These are phyloP conservation scores for Aselliscus stoliczkanus DNA, from an alignment of 2,797 vertebrate genomes.

Conservation along the genomic window DNA sequence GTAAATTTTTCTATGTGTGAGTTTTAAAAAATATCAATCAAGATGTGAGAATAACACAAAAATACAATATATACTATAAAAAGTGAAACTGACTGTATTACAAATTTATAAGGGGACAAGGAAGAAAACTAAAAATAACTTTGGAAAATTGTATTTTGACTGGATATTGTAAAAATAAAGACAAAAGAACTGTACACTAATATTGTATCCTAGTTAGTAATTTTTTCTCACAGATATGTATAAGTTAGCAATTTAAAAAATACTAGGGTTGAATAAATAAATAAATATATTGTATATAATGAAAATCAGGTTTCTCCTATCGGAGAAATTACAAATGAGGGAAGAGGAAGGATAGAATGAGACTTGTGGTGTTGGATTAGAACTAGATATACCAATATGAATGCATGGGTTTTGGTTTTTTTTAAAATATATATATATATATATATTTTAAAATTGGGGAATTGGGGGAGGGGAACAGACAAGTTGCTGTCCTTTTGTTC, in stretches of 20 bases:
- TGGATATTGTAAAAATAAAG: background rate
- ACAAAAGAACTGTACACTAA: background rate
- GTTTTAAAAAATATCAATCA: background rate
- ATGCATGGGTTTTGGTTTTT: too few species aligned
- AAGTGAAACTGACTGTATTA: background rate
- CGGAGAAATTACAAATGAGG: background rate
- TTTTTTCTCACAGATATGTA: background rate
- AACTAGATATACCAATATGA: background rate
- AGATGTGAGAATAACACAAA: background rate
- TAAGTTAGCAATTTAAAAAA: background rate
- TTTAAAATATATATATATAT: too few species aligned
- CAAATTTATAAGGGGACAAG: background rate
- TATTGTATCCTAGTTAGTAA: background rate
- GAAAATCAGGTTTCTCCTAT: background rate
- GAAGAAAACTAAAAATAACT: background rate
- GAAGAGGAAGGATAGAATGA: background rate
- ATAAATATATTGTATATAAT: background rate
- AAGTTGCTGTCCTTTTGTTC: too few species aligned
- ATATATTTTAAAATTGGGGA: too few species aligned
- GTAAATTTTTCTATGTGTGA: background rate
- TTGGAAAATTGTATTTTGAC: background rate
- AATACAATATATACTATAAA: background rate
- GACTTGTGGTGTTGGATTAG: background rate
- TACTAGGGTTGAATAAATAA: background rate
- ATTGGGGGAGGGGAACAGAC: too few species aligned